Conservation (phyloP, 2,797 vertebrate genomes). For the Poecilia picta region DNA sequence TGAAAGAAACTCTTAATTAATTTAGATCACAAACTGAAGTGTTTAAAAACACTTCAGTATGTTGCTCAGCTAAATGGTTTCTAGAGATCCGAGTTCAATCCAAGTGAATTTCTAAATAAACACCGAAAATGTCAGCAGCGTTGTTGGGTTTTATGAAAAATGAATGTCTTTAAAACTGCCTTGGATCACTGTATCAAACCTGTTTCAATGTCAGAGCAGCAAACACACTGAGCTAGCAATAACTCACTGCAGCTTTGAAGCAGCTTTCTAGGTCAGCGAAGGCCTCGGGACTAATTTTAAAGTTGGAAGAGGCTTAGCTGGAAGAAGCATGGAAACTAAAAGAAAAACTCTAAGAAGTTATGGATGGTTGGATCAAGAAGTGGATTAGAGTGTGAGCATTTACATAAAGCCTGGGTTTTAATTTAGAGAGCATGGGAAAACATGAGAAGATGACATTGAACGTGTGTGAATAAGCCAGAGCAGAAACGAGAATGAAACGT, state of each 20-base stretch:
- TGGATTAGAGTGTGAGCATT: slow-evolving; percentile 28
- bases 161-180: too few species aligned
- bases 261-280: slow-evolving; percentile 42
- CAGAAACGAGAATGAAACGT: slow-evolving; percentile 58
- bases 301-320: slow-evolving; percentile 7
- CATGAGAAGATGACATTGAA: slow-evolving; percentile 8
- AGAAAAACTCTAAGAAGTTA: slow-evolving; percentile 18
- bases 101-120: not conserved
- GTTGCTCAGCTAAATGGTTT: not conserved
- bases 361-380: slow-evolving; percentile 1
- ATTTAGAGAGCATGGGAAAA: slow-evolving; percentile 15
- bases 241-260: slow-evolving; percentile 25
- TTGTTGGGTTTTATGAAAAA: not conserved
- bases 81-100: not conserved
- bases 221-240: slow-evolving; percentile 2
- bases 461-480: not conserved
- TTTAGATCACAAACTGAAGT: not conserved
- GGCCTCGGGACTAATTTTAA: slow-evolving; percentile 32
- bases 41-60: not conserved
- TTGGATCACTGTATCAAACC: not conserved
- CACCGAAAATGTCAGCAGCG: too few species aligned
- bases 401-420: slow-evolving; percentile 34
- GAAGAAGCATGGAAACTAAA: slow-evolving; percentile 1
- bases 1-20: too few species aligned
- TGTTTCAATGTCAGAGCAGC: slow-evolving; percentile 1